These are phyloP conservation scores for Polypterus bichir DNA, from an alignment of 2,113 vertebrate genomes.

Conservation along the genomic window DNA sequence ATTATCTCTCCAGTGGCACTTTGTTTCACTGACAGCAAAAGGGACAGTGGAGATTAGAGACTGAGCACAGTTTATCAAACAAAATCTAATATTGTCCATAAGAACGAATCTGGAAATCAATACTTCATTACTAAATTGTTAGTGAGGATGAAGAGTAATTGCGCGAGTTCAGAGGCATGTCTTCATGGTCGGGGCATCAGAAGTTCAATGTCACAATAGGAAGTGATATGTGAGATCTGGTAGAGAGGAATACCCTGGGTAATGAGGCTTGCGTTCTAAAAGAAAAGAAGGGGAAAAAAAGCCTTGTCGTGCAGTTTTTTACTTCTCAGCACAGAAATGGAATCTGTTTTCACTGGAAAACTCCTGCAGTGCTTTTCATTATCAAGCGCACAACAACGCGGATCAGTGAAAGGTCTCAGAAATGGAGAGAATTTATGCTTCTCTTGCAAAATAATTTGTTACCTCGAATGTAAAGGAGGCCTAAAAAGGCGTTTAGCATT, in stretches of 20 bases:
- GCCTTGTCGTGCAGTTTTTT: too few species aligned
- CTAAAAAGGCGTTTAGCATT: too few species aligned
- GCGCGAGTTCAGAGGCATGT: slow-evolving; percentile 71
- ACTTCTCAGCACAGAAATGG: too few species aligned
- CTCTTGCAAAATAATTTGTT: too few species aligned
- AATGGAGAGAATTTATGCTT: too few species aligned
- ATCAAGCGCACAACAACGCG: too few species aligned
- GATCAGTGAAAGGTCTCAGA: too few species aligned
- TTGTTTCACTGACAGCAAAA: slow-evolving; percentile 85
- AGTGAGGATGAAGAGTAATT: slow-evolving; percentile 91
- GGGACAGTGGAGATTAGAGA: slow-evolving; percentile 76
- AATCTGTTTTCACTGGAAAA: too few species aligned
- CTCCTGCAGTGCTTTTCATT: too few species aligned
- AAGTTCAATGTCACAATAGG: slow-evolving; percentile 73
- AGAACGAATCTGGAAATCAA: slow-evolving; percentile 97
- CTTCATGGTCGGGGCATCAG: slow-evolving; percentile 65
- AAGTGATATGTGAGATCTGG: slow-evolving; percentile 51
- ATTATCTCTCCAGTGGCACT: slow-evolving; percentile 91
- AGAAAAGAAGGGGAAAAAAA: slow-evolving; percentile 11
- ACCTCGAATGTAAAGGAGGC: too few species aligned
- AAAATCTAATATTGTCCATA: slow-evolving; percentile 96
- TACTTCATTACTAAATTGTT: slow-evolving; percentile 99
- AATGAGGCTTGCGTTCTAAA: slow-evolving; percentile 31
- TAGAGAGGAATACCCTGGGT: slow-evolving; percentile 56
- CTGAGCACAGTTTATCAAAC: slow-evolving; percentile 92